Conservation (phyloP, 2,797 vertebrate genomes). For the Gadopsis marmoratus region DNA sequence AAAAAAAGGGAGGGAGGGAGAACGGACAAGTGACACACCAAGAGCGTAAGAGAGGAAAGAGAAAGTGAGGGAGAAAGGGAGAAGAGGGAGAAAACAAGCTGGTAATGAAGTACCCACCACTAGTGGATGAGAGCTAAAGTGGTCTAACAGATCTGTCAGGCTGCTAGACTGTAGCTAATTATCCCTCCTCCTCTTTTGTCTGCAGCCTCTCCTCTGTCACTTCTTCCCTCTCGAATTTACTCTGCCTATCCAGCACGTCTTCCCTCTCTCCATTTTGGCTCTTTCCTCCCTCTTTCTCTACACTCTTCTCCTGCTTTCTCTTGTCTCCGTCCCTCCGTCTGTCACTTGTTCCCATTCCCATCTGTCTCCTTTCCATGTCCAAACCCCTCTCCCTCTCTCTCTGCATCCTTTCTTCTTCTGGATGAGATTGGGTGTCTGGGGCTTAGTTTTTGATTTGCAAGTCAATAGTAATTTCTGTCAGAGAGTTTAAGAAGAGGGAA, state of each 20-base stretch:
- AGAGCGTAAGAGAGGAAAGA: slow-evolving; percentile 21
- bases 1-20: slow-evolving; percentile 24
- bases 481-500: slow-evolving; percentile 72
- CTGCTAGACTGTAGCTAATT: slow-evolving; percentile 86
- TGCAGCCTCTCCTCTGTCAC: slow-evolving; percentile 71
- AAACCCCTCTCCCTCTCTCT: slow-evolving; percentile 27
- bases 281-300: slow-evolving; percentile 10
- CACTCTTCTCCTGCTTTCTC: slow-evolving; percentile 30
- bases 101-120: slow-evolving; percentile 80
- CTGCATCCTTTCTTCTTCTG: slow-evolving; percentile 45
- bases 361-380: slow-evolving; percentile 61
- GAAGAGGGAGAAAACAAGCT: slow-evolving; percentile 56
- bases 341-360: slow-evolving; percentile 66
- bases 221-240: slow-evolving; percentile 58
- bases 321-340: slow-evolving; percentile 61
- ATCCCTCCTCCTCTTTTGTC: slow-evolving; percentile 76
- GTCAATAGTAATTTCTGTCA: slow-evolving; percentile 76
- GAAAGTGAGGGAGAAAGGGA: slow-evolving; percentile 26
- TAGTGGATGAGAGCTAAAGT: slow-evolving; percentile 79
- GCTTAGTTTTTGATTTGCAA: slow-evolving; percentile 79
- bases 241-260: slow-evolving; percentile 34
- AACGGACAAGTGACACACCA: slow-evolving; percentile 49
- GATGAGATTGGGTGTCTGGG: slow-evolving; percentile 67
- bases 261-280: slow-evolving; percentile 34
- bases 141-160: slow-evolving; percentile 81